Evolutionary conservation across 2,113 vertebrate genomes (phyloP).

Genomic region (Furnarius figulus): DNA sequence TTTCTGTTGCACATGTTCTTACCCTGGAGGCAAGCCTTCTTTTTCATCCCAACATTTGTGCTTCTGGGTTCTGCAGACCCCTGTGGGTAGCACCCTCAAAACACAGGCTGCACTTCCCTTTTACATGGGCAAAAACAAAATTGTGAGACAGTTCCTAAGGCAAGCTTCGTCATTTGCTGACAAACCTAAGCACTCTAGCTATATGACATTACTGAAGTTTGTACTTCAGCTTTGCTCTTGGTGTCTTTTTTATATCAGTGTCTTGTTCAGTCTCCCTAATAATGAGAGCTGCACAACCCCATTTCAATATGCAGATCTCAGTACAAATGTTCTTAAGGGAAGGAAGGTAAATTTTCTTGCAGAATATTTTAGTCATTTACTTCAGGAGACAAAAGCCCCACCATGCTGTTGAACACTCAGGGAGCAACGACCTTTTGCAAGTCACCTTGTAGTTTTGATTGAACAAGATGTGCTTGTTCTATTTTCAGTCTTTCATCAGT

Average conservation of each 20-base stretch:
- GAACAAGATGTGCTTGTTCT: slow-evolving; percentile 2
- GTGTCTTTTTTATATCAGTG: not conserved
- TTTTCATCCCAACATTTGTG: not conserved
- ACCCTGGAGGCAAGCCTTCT: not conserved
- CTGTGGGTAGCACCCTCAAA: not conserved
- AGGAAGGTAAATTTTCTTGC: not conserved
- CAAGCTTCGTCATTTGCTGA: not conserved
- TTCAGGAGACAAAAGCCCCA: not conserved
- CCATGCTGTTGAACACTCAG: not conserved
- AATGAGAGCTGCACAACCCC: not conserved
- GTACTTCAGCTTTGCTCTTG: not conserved
- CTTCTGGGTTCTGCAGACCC: not conserved
- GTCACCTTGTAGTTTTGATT: not conserved
- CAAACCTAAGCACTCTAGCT: not conserved
- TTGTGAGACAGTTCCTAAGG: not conserved
- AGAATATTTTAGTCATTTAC: not conserved
- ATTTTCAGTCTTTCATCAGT: slow-evolving; percentile 8
- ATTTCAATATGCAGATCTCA: not conserved
- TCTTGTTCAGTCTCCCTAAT: not conserved
- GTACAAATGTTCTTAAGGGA: not conserved
- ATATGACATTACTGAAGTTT: not conserved
- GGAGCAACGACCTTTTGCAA: not conserved
- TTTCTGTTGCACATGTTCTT: not conserved
- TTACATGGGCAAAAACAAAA: not conserved
- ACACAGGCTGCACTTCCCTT: not conserved